These are phyloP conservation scores for Parotia lawesii DNA, from an alignment of 2,113 vertebrate species.

Conservation along the genomic window DNA sequence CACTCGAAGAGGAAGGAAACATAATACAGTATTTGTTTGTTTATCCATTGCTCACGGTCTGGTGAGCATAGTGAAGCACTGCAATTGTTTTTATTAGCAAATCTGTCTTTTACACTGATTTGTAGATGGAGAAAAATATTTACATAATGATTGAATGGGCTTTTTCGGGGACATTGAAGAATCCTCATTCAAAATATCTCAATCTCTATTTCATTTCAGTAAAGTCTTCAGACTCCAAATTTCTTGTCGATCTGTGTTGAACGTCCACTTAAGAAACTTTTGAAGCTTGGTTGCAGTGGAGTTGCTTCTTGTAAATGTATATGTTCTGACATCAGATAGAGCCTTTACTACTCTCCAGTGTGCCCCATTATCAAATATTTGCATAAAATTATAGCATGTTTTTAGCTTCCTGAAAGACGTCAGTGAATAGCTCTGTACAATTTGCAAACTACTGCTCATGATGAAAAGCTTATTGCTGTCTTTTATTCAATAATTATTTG, in stretches of 20 bases:
- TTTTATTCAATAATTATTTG: neutral
- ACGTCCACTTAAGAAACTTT: neutral
- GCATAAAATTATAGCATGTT: neutral
- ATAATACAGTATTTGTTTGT: neutral
- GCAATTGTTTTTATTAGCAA: neutral
- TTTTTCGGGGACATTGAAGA: neutral
- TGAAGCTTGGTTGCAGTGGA: neutral
- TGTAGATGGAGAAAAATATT: neutral
- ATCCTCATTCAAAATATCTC: neutral
- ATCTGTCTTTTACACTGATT: neutral
- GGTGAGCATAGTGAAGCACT: neutral
- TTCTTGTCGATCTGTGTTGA: neutral
- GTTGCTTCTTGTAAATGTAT: neutral
- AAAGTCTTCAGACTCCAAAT: neutral
- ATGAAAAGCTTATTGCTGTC: neutral
- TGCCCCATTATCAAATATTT: neutral
- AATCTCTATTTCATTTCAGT: neutral
- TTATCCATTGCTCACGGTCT: neutral
- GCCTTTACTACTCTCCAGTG: neutral
- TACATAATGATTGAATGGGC: neutral
- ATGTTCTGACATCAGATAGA: neutral
- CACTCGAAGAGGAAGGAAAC: neutral
- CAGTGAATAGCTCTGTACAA: neutral
- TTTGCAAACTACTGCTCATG: neutral
- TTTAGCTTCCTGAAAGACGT: neutral